A percentile compares a stretch with the other conserved stretches of the same genome.
phyloP scores from a whole-genome alignment of 2,113 vertebrate species.

The Hippocampus barbouri region DNA sequence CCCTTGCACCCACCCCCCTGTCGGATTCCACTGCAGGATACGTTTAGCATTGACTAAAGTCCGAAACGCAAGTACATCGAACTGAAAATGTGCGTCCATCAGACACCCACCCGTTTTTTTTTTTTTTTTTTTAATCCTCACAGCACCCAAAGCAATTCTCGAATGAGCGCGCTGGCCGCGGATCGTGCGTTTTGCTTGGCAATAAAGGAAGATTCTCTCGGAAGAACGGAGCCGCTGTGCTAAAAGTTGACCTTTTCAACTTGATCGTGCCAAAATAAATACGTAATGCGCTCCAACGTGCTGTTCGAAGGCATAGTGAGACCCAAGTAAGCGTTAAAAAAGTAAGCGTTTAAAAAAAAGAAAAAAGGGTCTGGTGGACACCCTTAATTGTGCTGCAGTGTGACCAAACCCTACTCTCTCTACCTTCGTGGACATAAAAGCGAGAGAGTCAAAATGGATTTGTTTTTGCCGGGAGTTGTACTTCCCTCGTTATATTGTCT shows the following conservation, averaged over 20 bases:
- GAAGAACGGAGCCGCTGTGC: not conserved
- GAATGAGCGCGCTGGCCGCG: constrained; percentile 53
- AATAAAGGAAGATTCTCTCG: constrained; percentile 4
- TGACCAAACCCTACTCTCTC: constrained; percentile 39
- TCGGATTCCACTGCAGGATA: constrained; percentile 25
- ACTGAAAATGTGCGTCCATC: constrained; percentile 26
- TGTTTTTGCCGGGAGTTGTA: constrained; percentile 37
- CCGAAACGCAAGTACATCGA: constrained; percentile 13
- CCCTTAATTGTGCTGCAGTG: constrained; percentile 8
- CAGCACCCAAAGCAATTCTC: constrained; percentile 23
- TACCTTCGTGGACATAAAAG: constrained; percentile 17
- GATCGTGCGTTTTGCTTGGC: constrained; percentile 28
- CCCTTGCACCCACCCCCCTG: not conserved
- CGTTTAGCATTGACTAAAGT: constrained; percentile 6
- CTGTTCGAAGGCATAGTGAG: not conserved
- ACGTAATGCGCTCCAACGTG: constrained; percentile 13
- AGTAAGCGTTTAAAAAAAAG: not conserved
- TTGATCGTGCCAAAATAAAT: constrained; percentile 24
- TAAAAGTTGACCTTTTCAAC: constrained; percentile 10
- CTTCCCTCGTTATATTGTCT: constrained; percentile 63
- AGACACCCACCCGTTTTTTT: constrained; percentile 3
- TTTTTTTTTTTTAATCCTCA: not conserved
- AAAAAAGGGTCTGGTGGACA: constrained; percentile 29
- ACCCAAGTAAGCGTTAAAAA: not conserved
- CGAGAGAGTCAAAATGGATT: constrained; percentile 18